A percentile compares a stretch with the other conserved stretches of the same genome.
Conservation (phyloP, 2,797 vertebrate species). For the Rousettus madagascariensis region DNA sequence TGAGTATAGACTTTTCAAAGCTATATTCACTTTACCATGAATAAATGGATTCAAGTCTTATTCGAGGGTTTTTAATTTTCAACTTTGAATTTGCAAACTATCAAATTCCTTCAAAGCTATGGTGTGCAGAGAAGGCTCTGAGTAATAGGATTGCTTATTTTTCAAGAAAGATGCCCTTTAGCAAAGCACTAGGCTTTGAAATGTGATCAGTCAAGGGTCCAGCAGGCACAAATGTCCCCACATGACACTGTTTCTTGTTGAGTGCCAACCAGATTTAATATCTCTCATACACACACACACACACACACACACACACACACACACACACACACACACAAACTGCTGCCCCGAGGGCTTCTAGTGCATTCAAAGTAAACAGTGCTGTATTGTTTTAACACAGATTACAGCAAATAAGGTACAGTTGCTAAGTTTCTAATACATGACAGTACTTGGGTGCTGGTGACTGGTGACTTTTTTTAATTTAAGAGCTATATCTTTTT, state of each 20-base stretch:
- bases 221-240: background rate
- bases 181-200: conserved; percentile 46
- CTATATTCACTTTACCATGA: conserved; percentile 72
- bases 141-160: conserved; percentile 47
- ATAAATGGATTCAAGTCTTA: conserved; percentile 73
- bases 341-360: background rate
- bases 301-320: background rate
- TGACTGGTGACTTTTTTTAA: background rate
- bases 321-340: background rate
- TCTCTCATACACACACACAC: background rate
- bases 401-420: conserved; percentile 16
- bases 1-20: conserved; percentile 78
- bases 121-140: conserved; percentile 20
- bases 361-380: background rate
- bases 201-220: conserved; percentile 37
- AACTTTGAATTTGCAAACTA: conserved; percentile 56
- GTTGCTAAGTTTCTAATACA: conserved; percentile 5
- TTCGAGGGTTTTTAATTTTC: conserved; percentile 59
- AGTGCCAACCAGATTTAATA: conserved; percentile 30
- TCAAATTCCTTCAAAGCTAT: conserved; percentile 73
- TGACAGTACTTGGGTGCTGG: background rate
- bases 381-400: conserved; percentile 35
- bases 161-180: conserved; percentile 37
- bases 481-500: background rate
- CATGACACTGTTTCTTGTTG: background rate